These are phyloP conservation scores for Erebia ligea DNA, from an alignment of 2,888 invertebrate genomes.

Conservation along the genomic window DNA sequence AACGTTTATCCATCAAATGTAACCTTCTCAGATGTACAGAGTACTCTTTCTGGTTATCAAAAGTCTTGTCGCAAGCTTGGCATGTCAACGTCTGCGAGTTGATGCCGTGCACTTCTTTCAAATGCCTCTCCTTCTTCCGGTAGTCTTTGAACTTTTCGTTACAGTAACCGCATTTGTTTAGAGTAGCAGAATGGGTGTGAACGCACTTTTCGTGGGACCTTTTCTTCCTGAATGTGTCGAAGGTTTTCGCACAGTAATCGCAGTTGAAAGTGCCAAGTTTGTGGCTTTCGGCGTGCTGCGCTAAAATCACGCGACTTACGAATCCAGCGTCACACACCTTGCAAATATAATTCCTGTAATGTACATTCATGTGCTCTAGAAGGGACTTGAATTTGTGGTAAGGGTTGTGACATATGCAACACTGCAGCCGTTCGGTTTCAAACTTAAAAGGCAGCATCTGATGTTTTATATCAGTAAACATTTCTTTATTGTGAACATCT, in stretches of 20 bases:
- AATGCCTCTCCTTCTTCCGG: conserved; percentile 56
- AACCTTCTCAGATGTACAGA: conserved; percentile 59
- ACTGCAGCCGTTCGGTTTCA: conserved; percentile 44
- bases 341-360: conserved; percentile 65
- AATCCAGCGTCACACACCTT: conserved; percentile 64
- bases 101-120: conserved; percentile 57
- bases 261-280: conserved; percentile 62
- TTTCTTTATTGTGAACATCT: conserved; percentile 43
- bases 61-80: conserved; percentile 58
- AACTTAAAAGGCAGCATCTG: conserved; percentile 60
- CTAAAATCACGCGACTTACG: conserved; percentile 57
- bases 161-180: conserved; percentile 64
- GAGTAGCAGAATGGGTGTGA: conserved; percentile 53
- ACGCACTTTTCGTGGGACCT: conserved; percentile 72
- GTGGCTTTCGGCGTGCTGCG: conserved; percentile 58
- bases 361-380: conserved; percentile 67
- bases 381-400: conserved; percentile 54
- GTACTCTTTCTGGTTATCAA: conserved; percentile 52
- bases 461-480: conserved; percentile 50
- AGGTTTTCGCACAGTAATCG: conserved; percentile 69
- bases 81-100: conserved; percentile 50
- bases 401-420: conserved; percentile 48
- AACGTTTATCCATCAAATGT: conserved; percentile 58
- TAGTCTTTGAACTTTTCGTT: conserved; percentile 59
- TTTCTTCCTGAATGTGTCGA: conserved; percentile 70